Evolutionary conservation across 2,113 vertebrate genomes (phyloP).

Genomic region (Corythoichthys intestinalis): DNA sequence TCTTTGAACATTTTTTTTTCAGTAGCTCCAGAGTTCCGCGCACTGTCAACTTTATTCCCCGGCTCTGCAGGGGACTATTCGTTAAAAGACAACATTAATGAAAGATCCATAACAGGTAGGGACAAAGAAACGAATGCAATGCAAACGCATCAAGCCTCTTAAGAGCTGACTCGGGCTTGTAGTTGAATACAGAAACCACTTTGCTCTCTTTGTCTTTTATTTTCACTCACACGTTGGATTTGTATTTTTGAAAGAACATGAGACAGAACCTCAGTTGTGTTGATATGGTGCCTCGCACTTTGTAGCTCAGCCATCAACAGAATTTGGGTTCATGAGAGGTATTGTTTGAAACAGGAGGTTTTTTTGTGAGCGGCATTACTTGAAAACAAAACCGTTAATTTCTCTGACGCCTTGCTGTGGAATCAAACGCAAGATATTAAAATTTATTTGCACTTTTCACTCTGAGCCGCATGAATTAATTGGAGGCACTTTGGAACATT

Average conservation of each 20-base stretch:
- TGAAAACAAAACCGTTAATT: not conserved
- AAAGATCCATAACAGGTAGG: slow-evolving; percentile 73
- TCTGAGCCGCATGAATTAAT: not conserved
- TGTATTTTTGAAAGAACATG: slow-evolving; percentile 86
- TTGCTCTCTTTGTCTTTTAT: slow-evolving; percentile 75
- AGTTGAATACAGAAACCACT: slow-evolving; percentile 52
- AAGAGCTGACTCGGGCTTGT: slow-evolving; percentile 36
- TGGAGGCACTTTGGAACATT: not conserved
- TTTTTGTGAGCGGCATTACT: not conserved
- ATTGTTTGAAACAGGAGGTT: not conserved
- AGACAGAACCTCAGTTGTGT: slow-evolving; percentile 86
- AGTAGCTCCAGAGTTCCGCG: slow-evolving; percentile 64
- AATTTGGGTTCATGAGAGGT: not conserved
- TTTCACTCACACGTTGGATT: slow-evolving; percentile 82
- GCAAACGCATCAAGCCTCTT: slow-evolving; percentile 61
- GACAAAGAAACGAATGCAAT: slow-evolving; percentile 70
- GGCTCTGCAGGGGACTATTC: slow-evolving; percentile 71
- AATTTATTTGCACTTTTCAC: not conserved
- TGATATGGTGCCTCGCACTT: too few relatives aligned
- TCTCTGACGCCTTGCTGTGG: not conserved
- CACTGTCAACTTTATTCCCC: slow-evolving; percentile 71
- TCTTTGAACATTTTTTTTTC: slow-evolving; percentile 64
- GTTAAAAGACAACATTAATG: slow-evolving; percentile 75
- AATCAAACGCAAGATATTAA: not conserved
- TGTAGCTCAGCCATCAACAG: not conserved